Conservation (phyloP, 2,797 vertebrate species). For the Poecilia picta region DNA sequence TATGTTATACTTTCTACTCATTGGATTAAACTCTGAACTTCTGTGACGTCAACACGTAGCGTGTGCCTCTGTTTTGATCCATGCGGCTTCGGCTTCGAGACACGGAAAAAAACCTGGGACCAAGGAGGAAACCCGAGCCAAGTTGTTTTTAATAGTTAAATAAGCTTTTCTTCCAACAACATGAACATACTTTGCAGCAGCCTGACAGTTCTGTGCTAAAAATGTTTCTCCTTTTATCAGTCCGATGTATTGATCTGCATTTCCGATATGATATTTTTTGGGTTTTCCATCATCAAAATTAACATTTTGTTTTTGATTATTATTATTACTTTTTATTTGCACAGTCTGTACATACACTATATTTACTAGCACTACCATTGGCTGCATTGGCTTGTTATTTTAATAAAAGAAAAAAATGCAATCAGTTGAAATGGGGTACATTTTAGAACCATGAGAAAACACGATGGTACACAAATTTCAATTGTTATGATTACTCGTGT, state of each 20-base stretch:
- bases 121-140: too few species aligned
- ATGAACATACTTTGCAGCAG: neutral
- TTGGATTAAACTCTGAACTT: too few species aligned
- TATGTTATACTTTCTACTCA: too few species aligned
- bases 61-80: too few species aligned
- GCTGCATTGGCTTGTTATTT: too few species aligned
- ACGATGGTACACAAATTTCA: accelerated
- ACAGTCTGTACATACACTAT: neutral
- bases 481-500: neutral
- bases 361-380: neutral
- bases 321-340: neutral
- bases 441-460: neutral
- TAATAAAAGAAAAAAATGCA: neutral
- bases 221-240: neutral
- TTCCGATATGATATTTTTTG: neutral
- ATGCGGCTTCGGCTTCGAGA: too few species aligned
- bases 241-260: neutral
- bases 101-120: too few species aligned
- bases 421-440: neutral
- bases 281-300: neutral
- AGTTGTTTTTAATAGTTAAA: too few species aligned
- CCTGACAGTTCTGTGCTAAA: neutral
- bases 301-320: too few species aligned
- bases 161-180: too few species aligned
- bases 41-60: too few species aligned